A percentile compares a stretch with the other conserved stretches of the same genome.
phyloP scores from a whole-genome alignment of 2,888 invertebrate species.

The Anagyrus pseudococci region DNA sequence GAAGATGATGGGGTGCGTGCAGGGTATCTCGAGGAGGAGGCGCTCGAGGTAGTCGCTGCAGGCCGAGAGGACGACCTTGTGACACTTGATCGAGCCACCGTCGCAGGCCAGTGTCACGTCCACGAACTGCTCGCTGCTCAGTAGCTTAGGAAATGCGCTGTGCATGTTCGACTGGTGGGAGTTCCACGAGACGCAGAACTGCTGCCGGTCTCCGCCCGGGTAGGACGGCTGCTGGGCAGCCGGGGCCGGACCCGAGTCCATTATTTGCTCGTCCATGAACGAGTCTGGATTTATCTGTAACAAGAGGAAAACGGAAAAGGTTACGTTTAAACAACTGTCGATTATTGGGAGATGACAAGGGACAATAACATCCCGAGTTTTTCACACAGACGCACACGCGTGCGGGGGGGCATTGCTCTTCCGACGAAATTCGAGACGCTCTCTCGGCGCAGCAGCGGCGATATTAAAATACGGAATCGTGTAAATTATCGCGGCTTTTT shows the following conservation, averaged over 20 bases:
- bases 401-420: too few species aligned
- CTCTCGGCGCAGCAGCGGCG: too few species aligned
- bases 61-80: conserved; percentile 84
- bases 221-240: conserved; percentile 16
- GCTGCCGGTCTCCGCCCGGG: conserved; percentile 59
- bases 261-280: conserved; percentile 35
- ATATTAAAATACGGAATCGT: too few species aligned
- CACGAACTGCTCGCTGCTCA: conserved; percentile 81
- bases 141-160: conserved; percentile 77
- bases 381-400: too few species aligned
- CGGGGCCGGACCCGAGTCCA: conserved; percentile 29
- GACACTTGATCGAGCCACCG: conserved; percentile 83
- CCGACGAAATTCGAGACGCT: too few species aligned
- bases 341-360: too few species aligned
- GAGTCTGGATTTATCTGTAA: conserved; percentile 36
- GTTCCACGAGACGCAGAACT: conserved; percentile 83
- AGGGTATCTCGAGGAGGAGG: conserved; percentile 82
- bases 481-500: too few species aligned
- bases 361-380: too few species aligned
- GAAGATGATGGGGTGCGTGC: conserved; percentile 83
- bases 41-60: conserved; percentile 86
- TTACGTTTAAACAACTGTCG: too few species aligned
- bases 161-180: conserved; percentile 82
- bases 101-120: conserved; percentile 89
- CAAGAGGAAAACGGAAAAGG: too few species aligned